Base-by-base conservation (phyloP, 2,888 invertebrate species). In the Drosophila subsilvestris region DNA sequence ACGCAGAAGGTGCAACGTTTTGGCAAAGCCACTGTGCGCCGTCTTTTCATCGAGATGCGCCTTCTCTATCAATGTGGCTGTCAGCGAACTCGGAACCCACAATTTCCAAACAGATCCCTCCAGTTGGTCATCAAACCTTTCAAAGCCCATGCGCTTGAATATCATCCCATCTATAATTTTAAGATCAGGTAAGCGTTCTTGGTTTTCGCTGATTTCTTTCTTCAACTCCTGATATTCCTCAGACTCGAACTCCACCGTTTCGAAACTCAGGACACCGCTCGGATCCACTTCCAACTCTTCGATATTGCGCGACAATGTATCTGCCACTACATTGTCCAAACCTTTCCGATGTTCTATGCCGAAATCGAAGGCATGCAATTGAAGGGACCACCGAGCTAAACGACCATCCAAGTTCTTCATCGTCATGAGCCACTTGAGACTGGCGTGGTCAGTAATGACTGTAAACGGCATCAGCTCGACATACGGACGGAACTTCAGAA, bases 271-370 rank as follows among this genome's bases (percentile, higher is more conserved):
- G 2, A 49, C 7, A 9, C n/a, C n/a, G 3, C n/a, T 25, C 2
- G 45, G 45, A 47, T n/a, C 18, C 17, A 25, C n/a, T 7, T n/a
- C 22, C 22, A 49, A 10, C n/a, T 49, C 27, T 20, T 49, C 49
- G 7, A 49, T 25, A n/a, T n/a, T 27, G 22, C 9, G 49, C 0
- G 27, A 49, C 27, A 49, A 49, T 7, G 49, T 49, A 25, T 49
- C 49, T 14, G 27, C 49, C 22, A 27, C 27, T 7, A 49, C 25
- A n/a, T 49, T 49, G 8, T 49, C 27, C 9, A 7, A 9, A 7
- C 49, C 25, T n/a, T 49, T 49, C 9, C 25, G 12, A n/a, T 49
- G 49, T 14, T 49, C 49, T 25, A 49, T 49, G 27, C 25, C 14
- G n/a, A 49, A 49, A 12, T 49, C 22, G n/a, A 22, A 22, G 14